phyloP scores from a whole-genome alignment of 2,888 invertebrate species.

The Catocala sponsa region DNA sequence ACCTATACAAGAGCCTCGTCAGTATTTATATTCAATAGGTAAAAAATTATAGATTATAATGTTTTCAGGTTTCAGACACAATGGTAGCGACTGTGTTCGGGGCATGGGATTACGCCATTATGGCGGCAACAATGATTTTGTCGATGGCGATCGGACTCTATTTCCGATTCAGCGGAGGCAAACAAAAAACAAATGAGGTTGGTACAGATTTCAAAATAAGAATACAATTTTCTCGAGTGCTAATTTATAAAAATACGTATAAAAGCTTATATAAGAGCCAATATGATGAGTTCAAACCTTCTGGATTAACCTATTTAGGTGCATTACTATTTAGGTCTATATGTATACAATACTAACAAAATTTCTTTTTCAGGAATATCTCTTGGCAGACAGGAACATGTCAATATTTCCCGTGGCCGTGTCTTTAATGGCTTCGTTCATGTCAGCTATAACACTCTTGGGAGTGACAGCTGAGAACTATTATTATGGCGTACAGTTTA shows the following conservation, averaged over 20 bases:
- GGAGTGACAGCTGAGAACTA: slow-evolving; percentile 97
- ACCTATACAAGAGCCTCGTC: no score
- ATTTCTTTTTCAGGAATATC: slow-evolving; percentile 90
- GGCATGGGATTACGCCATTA: slow-evolving; percentile 92
- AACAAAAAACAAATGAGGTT: slow-evolving; percentile 94
- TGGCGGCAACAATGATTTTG: slow-evolving; percentile 90
- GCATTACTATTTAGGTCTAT: neutral
- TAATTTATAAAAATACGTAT: no score
- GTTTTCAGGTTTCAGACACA: slow-evolving; percentile 43
- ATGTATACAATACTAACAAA: neutral
- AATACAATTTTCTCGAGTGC: no score
- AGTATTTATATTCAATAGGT: no score
- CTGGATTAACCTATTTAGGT: no score
- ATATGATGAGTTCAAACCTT: no score
- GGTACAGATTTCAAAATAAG: neutral
- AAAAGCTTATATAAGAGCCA: no score
- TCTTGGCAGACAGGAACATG: slow-evolving; percentile 94
- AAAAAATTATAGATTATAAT: neutral
- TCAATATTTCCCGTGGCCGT: slow-evolving; percentile 94
- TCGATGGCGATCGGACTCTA: slow-evolving; percentile 94
- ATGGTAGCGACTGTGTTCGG: slow-evolving; percentile 84
- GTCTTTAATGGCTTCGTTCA: slow-evolving; percentile 97
- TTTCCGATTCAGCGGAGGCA: slow-evolving; percentile 94
- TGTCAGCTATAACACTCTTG: slow-evolving; percentile 96
- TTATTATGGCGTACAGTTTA: slow-evolving; percentile 93